Evolutionary conservation across 2,888 invertebrate genomes (phyloP), one percentile per base, ranked within the genome.

Genomic region (Stenchaetothrips biformis): DNA sequence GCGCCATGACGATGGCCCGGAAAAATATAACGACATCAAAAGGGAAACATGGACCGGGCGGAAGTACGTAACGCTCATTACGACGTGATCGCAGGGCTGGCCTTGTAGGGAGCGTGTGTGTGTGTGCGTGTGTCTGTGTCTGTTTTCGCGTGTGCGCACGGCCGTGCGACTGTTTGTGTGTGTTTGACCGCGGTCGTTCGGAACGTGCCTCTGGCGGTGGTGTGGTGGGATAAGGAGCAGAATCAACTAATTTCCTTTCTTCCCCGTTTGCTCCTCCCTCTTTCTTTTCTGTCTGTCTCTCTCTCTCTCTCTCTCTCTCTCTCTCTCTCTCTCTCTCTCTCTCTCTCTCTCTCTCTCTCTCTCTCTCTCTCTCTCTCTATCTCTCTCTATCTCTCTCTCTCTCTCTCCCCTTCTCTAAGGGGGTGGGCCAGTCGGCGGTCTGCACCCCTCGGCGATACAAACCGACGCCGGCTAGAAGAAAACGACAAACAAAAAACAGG

Each of bases 131-230:
- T 0, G 59, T 13, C 13, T 16, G 13, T 13, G 59, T 16, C 2
- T 4, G 37, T 37, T 37, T 37, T 37, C 37, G 37, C 67, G 21
- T 74, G 21, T 11, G 18, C 18, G 67, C 25, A 11, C 2, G 67
- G n/a, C n/a, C 25, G 67, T 74, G 67, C n/a, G n/a, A n/a, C n/a
- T 25, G 59, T 6, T 16, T 13, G 59, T n/a, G 13, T 59, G 59
- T n/a, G 67, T 74, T 25, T 74, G 67, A 74, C 67, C 67, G 67
- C 67, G 67, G 67, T 21, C 67, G 67, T 74, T 74, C 25, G 67
- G 67, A 25, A 74, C 67, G 67, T 74, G 67, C 67, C 67, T 25
- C 67, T 74, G 67, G n/a, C 25, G 67, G 67, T 74, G 21, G 37
- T 37, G 2, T 37, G 37, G 37, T 37, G 21, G 67, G 67, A 74